Conservation (phyloP, 2,888 invertebrate genomes). For the Hemicrepidius hirtus region DNA sequence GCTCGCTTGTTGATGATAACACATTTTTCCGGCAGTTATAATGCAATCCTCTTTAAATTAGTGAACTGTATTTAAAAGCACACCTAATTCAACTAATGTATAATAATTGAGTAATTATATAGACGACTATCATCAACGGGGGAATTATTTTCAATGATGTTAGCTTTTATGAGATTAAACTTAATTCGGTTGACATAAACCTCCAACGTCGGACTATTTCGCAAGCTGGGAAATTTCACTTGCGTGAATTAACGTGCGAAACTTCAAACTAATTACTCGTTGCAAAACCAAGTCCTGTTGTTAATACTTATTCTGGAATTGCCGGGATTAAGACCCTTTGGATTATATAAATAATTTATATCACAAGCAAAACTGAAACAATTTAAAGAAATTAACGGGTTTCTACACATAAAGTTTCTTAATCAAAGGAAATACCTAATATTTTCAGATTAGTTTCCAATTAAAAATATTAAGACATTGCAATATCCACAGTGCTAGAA, state of each 20-base stretch:
- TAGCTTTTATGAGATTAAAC: slow-evolving; percentile 47
- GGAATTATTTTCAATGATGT: slow-evolving; percentile 50
- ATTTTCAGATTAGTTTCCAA: no score
- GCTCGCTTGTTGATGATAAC: slow-evolving; percentile 24
- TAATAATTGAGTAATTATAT: slow-evolving; percentile 49
- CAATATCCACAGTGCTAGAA: no score
- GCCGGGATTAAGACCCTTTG: background rate
- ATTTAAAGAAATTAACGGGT: no score
- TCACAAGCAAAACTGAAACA: no score
- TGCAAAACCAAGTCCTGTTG: slow-evolving; percentile 24
- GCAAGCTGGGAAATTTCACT: slow-evolving; percentile 32
- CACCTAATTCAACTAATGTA: slow-evolving; percentile 45
- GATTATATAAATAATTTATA: slow-evolving; percentile 4
- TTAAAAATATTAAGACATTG: no score
- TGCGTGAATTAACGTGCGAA: slow-evolving; percentile 33
- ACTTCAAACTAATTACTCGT: slow-evolving; percentile 32
- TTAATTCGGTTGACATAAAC: slow-evolving; percentile 49
- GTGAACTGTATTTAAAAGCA: slow-evolving; percentile 33
- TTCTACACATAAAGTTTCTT: no score
- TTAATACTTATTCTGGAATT: slow-evolving; percentile 7
- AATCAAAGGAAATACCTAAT: no score
- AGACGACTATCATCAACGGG: slow-evolving; percentile 41
- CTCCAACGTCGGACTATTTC: slow-evolving; percentile 36
- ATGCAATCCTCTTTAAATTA: slow-evolving; percentile 22
- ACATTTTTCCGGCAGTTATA: slow-evolving; percentile 30